Base-by-base conservation (phyloP, 2,797 vertebrate species). In the Labeo calbasu region DNA sequence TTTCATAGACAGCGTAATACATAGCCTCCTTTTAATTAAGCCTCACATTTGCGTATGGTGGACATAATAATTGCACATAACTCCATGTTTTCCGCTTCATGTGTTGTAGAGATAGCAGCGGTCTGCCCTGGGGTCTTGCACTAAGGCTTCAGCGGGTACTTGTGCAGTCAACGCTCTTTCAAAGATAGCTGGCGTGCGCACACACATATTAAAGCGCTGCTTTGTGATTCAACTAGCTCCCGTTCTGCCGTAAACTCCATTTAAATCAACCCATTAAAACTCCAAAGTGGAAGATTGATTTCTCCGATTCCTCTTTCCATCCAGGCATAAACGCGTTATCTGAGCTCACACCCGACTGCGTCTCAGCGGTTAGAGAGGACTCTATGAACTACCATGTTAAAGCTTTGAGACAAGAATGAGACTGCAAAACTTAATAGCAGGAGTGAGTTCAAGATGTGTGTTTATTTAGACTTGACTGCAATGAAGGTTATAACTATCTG, bases 231-330 rank as follows among this genome's bases (percentile, higher is more conserved):
- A 76, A 79, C 81, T 13, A 40, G 36, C 85, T 84, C 72, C 25
- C 28, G n/a, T 71, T 83, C 50, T 53, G 68, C 71, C 57, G 32
- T 73, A 75, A 83, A 88, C 86, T 77, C 79, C 23, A 86, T 86
- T 88, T 82, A 89, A 90, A 89, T 87, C 87, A 86, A 85, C 61
- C 87, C 81, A 86, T 90, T 90, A 89, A 88, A 87, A 85, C 77
- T 80, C 73, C 63, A 83, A 85, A 85, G 79, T 85, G 86, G 81
- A 86, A 79, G 84, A 86, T 83, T 87, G 85, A 88, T 89, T 89
- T 89, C 83, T 81, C 81, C 25, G 25, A 71, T 65, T 85, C 65
- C 46, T 77, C 14, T 55, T 65, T 77, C 86, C 69, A 66, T 88
- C 80, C 82, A 80, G 32, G 36, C 70, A 73, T 82, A 86, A 89